Base-by-base conservation (phyloP, 1,140 invertebrate genomes). In the Drosophila arizonae region DNA sequence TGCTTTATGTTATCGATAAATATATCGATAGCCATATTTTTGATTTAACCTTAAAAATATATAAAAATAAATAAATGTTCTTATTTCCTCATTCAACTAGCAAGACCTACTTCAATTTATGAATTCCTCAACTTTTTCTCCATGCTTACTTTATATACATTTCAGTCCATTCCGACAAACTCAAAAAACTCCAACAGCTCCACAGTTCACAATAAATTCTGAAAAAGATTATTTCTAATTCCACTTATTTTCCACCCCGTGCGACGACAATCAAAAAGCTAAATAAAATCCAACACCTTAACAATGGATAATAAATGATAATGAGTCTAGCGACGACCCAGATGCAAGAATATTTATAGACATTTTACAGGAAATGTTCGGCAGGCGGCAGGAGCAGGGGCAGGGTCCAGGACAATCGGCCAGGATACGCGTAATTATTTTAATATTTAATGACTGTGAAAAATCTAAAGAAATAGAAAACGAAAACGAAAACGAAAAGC, bases 381-480 rank as follows among this genome's bases (percentile, higher is more conserved):
- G 21, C 21, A 24, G 21, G 21, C 21, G 21, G 21, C 21, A 24
- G 21, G 8, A 17, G 17, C 2, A 3, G 33, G 11, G 1, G 5
- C 8, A 2, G 24, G 4, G 52, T n/a, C 33, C 33, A 72, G 17
- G 17, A 61, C 41, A 55, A 33, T 48, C 30, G 17, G 62, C 46
- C 66, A 66, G 48, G 66, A 74, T 54, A 74, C 39, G 45, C 61
- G 76, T 78, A 82, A 82, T 82, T 82, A 82, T 82, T 82, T 82
- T 56, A 82, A 82, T 82, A 82, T 82, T 82, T 82, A 82, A 82
- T 82, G 79, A 81, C 75, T 80, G 64, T 61, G 60, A 68, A 58
- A 56, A 61, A 66, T 48, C 52, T 58, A 63, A 57, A 69, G 45
- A 63, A 72, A 58, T 48, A 62, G 60, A 21, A 51, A 55, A 62